Base-by-base conservation (phyloP, 2,113 vertebrate species). In the Antennarius striatus region DNA sequence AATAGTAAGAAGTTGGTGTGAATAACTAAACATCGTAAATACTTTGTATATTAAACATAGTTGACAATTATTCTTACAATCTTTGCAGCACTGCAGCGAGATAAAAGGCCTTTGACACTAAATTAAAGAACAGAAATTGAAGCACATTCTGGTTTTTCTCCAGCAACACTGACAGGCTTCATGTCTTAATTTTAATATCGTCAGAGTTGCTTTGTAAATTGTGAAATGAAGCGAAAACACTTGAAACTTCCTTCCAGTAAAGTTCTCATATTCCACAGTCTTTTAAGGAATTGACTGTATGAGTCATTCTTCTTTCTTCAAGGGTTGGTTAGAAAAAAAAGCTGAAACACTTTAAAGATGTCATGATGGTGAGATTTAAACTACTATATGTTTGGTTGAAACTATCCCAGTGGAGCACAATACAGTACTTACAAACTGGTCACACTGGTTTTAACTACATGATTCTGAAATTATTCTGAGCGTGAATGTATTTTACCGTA, bases 401-500 rank as follows among this genome's bases (percentile, higher is more conserved):
- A 9, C 6, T 54, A 17, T 36, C 17, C 29, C 42, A 6, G 28
- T 11, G 12, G 5, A 2, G 4, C 53, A 51, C 16, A 16, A 6
- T 7, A n/a, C 22, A 36, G 32, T 7, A 36, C 5, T 2, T 36
- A 36, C 32, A 36, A 11, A 60, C 32, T 1, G 32, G 63, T 61
- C 0, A 4, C 42, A 58, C 47, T 6, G 3, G 51, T 51, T 48
- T 22, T 16, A 13, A 45, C 3, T 0, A 5, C 3, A 6, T 2
- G 2, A 30, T 60, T 36, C 8, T 4, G 22, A 22, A 22, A 22
- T 22, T 22, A 22, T 22, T 36, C 1, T 36, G 39, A 10, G 47
- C 42, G 8, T 32, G 43, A 15, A 0, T 42, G 49, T 0, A 17
- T 3, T 14, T 60, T 85, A 90, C 88, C 87, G 57, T 76, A 0